phyloP scores from a whole-genome alignment of 53 echinoderm and acorn worm species.

The Mesocentrotus franciscanus region DNA sequence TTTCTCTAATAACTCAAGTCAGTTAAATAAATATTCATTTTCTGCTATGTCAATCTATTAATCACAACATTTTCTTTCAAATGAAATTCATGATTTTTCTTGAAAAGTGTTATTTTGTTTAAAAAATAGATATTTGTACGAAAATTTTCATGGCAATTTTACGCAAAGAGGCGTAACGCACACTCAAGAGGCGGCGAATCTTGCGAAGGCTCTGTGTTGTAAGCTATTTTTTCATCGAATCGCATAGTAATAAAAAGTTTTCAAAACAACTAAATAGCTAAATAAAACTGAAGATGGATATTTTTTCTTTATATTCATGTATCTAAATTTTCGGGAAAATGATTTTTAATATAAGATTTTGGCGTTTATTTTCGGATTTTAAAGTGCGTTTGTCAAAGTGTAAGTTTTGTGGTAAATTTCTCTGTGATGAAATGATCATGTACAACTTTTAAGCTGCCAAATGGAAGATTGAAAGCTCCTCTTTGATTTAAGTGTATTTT shows the following conservation, averaged over 20 bases:
- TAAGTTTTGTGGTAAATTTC: constrained; percentile 29
- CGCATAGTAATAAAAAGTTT: neutral
- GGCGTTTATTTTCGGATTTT: constrained; percentile 39
- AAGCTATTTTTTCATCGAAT: constrained; percentile 29
- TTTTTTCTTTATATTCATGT: neutral
- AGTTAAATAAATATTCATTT: neutral
- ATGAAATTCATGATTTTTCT: neutral
- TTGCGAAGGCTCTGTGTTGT: constrained; percentile 41
- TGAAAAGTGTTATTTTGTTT: neutral
- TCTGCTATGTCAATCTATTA: neutral
- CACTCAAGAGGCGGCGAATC: neutral
- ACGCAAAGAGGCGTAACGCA: neutral
- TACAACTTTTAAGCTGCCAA: constrained; percentile 2
- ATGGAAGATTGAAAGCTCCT: neutral
- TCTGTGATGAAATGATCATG: neutral
- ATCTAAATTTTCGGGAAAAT: neutral
- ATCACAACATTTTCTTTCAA: neutral
- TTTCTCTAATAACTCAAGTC: neutral
- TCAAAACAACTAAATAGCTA: neutral
- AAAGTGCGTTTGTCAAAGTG: constrained; percentile 30
- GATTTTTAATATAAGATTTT: constrained; percentile 20
- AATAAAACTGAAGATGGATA: neutral
- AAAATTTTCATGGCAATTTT: neutral
- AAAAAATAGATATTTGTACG: neutral
- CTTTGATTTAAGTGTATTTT: neutral